Evolutionary conservation across 2,113 vertebrate genomes (phyloP).

Genomic region (Phrynocephalus versicolor): DNA sequence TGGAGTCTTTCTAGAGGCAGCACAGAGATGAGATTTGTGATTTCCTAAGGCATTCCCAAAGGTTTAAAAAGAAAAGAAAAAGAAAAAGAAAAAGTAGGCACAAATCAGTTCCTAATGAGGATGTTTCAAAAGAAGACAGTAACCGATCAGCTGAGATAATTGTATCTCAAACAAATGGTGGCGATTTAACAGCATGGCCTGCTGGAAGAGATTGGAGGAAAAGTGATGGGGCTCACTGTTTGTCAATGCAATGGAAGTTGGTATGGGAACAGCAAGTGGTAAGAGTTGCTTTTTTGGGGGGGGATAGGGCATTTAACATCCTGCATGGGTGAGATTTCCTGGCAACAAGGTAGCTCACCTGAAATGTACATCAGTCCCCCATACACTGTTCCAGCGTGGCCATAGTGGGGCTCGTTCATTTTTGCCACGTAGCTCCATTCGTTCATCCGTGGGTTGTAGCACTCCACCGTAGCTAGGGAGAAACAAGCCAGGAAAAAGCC

Average conservation of each 20-base stretch:
- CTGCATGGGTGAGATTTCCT: not conserved
- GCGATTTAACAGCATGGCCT: not conserved
- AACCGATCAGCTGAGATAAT: not conserved
- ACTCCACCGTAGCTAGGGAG: conserved; percentile 92
- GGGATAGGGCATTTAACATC: not conserved
- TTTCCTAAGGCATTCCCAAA: not conserved
- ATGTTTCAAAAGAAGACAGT: not conserved
- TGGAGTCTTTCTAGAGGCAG: not conserved
- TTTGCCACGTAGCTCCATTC: conserved; percentile 98
- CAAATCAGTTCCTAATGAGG: not conserved
- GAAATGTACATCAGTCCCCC: conserved; percentile 98
- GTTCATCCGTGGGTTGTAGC: conserved; percentile 97
- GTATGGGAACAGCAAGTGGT: not conserved
- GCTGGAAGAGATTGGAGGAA: not conserved
- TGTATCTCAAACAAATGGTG: conserved; percentile 1
- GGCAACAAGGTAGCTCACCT: conserved; percentile 72
- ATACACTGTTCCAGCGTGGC: conserved; percentile 95
- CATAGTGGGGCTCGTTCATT: conserved; percentile 98
- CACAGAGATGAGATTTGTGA: not conserved
- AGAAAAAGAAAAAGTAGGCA: not conserved
- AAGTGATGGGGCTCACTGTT: not conserved
- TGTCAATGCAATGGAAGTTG: not conserved
- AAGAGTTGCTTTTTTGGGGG: not conserved
- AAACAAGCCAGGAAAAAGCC: not conserved
- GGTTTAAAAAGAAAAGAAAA: not conserved